Conservation (phyloP, 92 coral and sea anemone genomes). For the Bergia puertoricense region DNA sequence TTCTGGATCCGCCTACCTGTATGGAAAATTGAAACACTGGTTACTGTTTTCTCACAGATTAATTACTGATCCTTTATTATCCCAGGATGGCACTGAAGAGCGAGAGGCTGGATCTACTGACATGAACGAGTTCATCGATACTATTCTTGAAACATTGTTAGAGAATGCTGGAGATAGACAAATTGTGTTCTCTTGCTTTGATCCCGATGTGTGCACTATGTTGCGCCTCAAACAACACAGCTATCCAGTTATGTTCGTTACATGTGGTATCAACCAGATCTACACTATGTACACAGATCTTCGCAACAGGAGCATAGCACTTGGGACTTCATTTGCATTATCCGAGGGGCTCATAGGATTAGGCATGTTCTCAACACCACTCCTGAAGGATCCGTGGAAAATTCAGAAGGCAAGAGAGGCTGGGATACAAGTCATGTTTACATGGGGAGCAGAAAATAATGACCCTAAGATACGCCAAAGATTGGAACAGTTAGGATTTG, state of each 20-base stretch:
- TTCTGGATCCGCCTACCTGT: neutral
- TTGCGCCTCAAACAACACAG: slow-evolving; percentile 51
- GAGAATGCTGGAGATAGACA: slow-evolving; percentile 58
- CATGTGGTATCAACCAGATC: slow-evolving; percentile 37
- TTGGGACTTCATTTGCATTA: slow-evolving; percentile 51
- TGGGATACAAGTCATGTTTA: slow-evolving; percentile 37
- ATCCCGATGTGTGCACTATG: slow-evolving; percentile 64
- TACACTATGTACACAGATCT: slow-evolving; percentile 51
- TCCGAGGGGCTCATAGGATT: slow-evolving; percentile 55
- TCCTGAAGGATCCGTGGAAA: slow-evolving; percentile 45
- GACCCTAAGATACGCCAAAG: slow-evolving; percentile 43
- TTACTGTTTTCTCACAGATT: neutral
- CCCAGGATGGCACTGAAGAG: neutral
- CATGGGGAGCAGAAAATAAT: slow-evolving; percentile 53
- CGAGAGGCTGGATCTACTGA: slow-evolving; percentile 43
- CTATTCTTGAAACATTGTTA: slow-evolving; percentile 52
- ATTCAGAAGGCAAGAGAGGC: slow-evolving; percentile 47
- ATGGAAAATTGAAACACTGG: neutral
- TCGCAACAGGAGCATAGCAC: slow-evolving; percentile 49
- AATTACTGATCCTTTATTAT: neutral
- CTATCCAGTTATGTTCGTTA: slow-evolving; percentile 51
- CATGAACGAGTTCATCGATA: slow-evolving; percentile 52
- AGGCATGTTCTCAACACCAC: slow-evolving; percentile 44
- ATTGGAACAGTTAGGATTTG: slow-evolving; percentile 47
- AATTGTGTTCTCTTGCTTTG: slow-evolving; percentile 52